phyloP scores from a whole-genome alignment of 2,888 invertebrate genomes.

The Ophion ventricosus region DNA sequence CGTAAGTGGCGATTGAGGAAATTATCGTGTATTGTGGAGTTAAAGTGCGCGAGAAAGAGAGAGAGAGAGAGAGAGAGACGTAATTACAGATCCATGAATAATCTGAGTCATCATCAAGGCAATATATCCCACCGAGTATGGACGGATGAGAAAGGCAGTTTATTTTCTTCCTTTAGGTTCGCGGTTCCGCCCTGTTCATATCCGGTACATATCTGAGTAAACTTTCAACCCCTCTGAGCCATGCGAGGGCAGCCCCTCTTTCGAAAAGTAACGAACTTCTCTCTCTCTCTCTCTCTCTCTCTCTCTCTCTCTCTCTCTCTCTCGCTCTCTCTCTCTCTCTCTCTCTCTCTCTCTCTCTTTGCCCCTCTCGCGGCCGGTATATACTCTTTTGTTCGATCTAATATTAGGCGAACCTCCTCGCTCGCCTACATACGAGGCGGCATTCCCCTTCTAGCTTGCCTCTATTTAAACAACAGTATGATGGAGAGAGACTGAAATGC shows the following conservation, averaged over 20 bases:
- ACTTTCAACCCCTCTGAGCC: constrained; percentile 57
- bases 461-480: background rate
- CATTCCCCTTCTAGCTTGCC: constrained; percentile 43
- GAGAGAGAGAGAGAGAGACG: constrained; percentile 19
- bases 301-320: constrained; percentile 37
- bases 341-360: background rate
- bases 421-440: constrained; percentile 42
- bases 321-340: background rate
- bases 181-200: constrained; percentile 64
- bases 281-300: constrained; percentile 39
- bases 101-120: constrained; percentile 55
- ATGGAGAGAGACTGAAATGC: background rate
- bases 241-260: constrained; percentile 40
- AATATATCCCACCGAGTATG: constrained; percentile 22
- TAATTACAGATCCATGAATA: constrained; percentile 53
- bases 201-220: constrained; percentile 54
- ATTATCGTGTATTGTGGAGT: constrained; percentile 29
- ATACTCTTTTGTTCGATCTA: constrained; percentile 61
- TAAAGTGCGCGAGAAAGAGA: constrained; percentile 31
- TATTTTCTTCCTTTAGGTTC: constrained; percentile 54
- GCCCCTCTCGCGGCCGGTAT: background rate
- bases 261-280: constrained; percentile 49
- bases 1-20: background rate
- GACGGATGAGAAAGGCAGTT: constrained; percentile 38
- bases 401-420: constrained; percentile 57